phyloP scores from a whole-genome alignment of 2,113 vertebrate genomes.

The Austrofundulus limnaeus region DNA sequence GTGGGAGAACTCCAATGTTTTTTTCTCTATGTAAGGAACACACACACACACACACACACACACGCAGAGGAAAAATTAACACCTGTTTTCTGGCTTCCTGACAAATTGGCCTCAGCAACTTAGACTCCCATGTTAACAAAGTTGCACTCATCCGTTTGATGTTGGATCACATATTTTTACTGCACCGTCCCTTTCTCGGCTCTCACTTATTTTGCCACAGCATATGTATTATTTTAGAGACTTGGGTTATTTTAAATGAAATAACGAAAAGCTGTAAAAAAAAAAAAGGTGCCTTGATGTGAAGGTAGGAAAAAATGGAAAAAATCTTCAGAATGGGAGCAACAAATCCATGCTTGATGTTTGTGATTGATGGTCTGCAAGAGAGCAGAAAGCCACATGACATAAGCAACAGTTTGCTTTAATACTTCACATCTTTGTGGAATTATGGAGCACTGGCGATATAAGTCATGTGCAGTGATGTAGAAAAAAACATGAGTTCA shows the following conservation, averaged over 20 bases:
- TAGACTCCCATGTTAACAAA: constrained; percentile 26
- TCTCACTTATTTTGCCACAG: background rate
- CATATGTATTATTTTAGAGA: constrained; percentile 29
- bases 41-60: constrained; percentile 16
- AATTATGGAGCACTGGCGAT: constrained; percentile 40
- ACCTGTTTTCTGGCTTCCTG: constrained; percentile 32
- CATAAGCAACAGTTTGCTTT: constrained; percentile 33
- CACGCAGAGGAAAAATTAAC: constrained; percentile 33
- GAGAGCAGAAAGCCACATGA: constrained; percentile 27
- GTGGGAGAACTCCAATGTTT: constrained; percentile 29
- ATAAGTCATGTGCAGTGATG: constrained; percentile 31
- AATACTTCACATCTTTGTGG: constrained; percentile 52
- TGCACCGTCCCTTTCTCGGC: background rate
- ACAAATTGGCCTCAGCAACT: constrained; percentile 15
- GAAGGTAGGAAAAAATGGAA: constrained; percentile 8
- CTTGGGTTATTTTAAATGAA: constrained; percentile 14
- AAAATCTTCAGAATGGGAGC: constrained; percentile 19
- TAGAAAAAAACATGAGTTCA: constrained; percentile 16
- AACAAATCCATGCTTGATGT: constrained; percentile 31
- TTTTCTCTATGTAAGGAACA: background rate
- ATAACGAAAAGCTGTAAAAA: constrained; percentile 12
- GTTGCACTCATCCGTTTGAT: constrained; percentile 15
- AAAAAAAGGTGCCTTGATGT: background rate
- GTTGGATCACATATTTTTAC: constrained; percentile 1
- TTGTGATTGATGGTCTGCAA: constrained; percentile 35